Evolutionary conservation across 2,797 vertebrate genomes (phyloP).

Genomic region (Halcyon leucocephala): DNA sequence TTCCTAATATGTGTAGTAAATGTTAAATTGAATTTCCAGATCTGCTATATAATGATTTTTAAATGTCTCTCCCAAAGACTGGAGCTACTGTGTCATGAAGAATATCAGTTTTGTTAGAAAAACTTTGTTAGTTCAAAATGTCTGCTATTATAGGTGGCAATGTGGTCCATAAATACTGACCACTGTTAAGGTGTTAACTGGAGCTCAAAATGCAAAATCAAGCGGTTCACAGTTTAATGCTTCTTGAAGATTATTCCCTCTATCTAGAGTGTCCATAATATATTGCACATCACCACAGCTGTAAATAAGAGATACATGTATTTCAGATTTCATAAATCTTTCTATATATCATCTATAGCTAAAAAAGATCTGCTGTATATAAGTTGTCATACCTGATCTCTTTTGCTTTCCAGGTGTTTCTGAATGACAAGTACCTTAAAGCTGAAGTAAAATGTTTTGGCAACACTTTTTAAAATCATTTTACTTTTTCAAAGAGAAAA

Average conservation of each 20-base stretch:
- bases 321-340: neutral
- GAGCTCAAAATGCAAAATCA: neutral
- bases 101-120: neutral
- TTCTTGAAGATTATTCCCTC: neutral
- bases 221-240: neutral
- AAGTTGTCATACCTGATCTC: neutral
- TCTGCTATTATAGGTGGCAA: rapidly evolving
- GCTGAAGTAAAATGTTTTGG: neutral
- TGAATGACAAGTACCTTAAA: neutral
- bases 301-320: neutral
- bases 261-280: neutral
- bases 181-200: neutral
- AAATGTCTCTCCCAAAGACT: neutral
- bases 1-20: neutral
- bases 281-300: neutral
- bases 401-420: neutral
- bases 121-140: neutral
- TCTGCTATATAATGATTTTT: neutral
- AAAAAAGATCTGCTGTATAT: neutral
- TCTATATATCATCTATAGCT: neutral
- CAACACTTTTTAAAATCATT: neutral
- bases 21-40: neutral
- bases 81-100: neutral
- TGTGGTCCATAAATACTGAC: neutral
- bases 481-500: neutral